Evolutionary conservation across 2,113 vertebrate genomes (phyloP).

Genomic region (Marmota flaviventris): DNA sequence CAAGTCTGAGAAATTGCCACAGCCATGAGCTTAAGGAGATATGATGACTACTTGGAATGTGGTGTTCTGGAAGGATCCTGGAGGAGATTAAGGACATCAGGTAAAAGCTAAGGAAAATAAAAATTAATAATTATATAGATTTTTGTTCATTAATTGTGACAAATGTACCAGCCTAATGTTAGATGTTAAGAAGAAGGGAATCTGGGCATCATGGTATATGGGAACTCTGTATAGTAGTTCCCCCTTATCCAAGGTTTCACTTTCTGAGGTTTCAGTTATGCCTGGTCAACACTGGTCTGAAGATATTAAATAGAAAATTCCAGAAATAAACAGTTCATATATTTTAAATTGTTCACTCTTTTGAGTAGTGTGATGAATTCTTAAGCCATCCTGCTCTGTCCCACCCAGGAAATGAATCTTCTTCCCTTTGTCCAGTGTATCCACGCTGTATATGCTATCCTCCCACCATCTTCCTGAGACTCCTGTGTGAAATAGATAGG

Average conservation of each 20-base stretch:
- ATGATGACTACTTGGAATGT: not conserved
- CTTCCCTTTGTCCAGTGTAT: not conserved
- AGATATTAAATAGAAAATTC: not conserved
- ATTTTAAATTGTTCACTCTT: not conserved
- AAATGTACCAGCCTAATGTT: constrained; percentile 13
- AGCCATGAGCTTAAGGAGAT: not conserved
- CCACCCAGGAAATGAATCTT: not conserved
- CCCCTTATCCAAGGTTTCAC: not conserved
- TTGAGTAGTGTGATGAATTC: not conserved
- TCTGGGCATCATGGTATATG: not conserved
- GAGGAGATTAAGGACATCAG: not conserved
- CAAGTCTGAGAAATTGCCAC: not conserved
- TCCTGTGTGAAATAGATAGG: not conserved
- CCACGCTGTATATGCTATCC: not conserved
- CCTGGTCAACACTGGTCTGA: too few relatives aligned
- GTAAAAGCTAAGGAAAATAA: constrained; percentile 6
- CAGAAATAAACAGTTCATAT: not conserved
- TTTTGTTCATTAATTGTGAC: constrained; percentile 16
- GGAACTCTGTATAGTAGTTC: not conserved
- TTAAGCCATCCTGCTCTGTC: not conserved
- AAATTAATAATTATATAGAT: not conserved
- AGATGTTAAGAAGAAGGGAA: constrained; percentile 6
- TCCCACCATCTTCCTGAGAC: not conserved
- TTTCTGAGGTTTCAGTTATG: not conserved
- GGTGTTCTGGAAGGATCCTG: not conserved